Evolutionary conservation across 2,888 invertebrate genomes (phyloP).

Genomic region (Tanypteryx hageni): DNA sequence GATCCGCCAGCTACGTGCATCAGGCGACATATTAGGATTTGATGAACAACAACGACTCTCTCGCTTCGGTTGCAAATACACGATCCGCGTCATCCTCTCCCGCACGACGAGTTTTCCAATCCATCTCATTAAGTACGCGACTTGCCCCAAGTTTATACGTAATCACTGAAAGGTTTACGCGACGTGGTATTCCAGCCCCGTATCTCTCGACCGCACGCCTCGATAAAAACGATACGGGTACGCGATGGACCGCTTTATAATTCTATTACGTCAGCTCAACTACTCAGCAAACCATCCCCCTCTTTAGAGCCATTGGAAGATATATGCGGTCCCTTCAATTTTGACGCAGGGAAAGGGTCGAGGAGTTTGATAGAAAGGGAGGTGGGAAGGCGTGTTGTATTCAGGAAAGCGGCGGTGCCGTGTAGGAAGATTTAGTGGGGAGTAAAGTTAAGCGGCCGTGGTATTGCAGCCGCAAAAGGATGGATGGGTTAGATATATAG

Average conservation of each 20-base stretch:
- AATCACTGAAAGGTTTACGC: too few relatives aligned
- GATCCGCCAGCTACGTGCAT: too few relatives aligned
- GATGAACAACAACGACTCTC: too few relatives aligned
- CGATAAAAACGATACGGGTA: not conserved
- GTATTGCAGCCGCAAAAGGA: not conserved
- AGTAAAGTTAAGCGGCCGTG: not conserved
- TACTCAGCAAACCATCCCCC: not conserved
- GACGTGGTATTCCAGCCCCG: too few relatives aligned
- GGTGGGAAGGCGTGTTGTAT: not conserved
- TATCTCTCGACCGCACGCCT: not conserved
- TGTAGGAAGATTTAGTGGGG: not conserved
- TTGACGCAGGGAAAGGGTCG: not conserved
- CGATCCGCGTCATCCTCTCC: too few relatives aligned
- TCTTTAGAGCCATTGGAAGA: not conserved
- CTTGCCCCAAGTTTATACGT: too few relatives aligned
- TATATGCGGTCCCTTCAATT: not conserved
- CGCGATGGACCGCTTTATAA: constrained; percentile 31
- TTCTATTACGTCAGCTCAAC: constrained; percentile 1
- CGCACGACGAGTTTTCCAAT: too few relatives aligned
- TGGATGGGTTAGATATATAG: not conserved
- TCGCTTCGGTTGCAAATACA: too few relatives aligned
- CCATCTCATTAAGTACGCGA: too few relatives aligned
- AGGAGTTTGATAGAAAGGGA: not conserved
- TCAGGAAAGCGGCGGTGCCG: not conserved
- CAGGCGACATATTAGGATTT: too few relatives aligned